phyloP scores from a whole-genome alignment of 2,888 invertebrate genomes.

The Andrena camellia region DNA sequence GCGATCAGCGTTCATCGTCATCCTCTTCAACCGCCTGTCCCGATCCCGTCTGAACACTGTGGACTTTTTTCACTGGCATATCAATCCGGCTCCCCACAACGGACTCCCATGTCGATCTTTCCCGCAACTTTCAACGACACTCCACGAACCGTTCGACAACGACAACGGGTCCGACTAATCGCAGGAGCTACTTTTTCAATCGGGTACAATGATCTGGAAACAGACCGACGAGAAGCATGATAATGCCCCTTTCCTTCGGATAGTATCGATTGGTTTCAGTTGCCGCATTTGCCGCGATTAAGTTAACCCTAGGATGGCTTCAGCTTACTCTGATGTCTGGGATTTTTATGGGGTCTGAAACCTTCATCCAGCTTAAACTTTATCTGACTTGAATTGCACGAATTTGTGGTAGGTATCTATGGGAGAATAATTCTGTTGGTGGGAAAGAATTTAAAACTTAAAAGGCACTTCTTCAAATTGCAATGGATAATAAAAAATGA shows the following conservation, averaged over 20 bases:
- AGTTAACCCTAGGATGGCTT: neutral
- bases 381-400: neutral
- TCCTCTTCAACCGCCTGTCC: conserved; percentile 63
- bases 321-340: neutral
- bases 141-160: neutral
- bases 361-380: neutral
- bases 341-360: neutral
- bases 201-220: neutral
- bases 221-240: neutral
- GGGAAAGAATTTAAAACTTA: no score
- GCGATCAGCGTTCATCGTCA: conserved; percentile 77
- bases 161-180: conserved; percentile 13
- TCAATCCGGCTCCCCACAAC: conserved; percentile 50
- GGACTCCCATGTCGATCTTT: conserved; percentile 34
- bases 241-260: neutral
- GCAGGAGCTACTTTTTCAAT: neutral
- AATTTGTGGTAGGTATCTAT: neutral
- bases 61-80: conserved; percentile 57
- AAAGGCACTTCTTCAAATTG: no score
- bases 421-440: neutral
- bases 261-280: neutral
- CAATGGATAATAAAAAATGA: neutral
- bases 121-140: conserved; percentile 22
- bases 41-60: conserved; percentile 48
- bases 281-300: neutral